Percentiles rank a stretch among this genome's conserved stretches.
Conservation (phyloP, 1,140 invertebrate genomes). For the Drosophila teissieri region DNA sequence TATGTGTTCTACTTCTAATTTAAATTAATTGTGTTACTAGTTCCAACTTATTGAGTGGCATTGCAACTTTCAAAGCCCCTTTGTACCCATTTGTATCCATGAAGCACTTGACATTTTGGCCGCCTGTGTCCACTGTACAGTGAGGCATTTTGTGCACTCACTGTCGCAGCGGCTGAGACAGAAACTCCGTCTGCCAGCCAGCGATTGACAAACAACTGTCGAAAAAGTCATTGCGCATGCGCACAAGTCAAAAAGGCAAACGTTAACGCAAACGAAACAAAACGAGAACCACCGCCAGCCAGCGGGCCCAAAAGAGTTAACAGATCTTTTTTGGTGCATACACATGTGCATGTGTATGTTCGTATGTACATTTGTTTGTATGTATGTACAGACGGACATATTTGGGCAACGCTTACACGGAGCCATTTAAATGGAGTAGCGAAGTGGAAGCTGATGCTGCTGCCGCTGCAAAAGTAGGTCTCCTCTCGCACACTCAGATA, state of each 20-base stretch:
- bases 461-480: constrained; percentile 61
- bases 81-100: neutral
- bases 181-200: constrained; percentile 40
- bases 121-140: constrained; percentile 39
- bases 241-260: constrained; percentile 75
- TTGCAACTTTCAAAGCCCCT: too few species aligned
- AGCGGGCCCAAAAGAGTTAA: constrained; percentile 45
- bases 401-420: constrained; percentile 71
- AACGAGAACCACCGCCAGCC: constrained; percentile 29
- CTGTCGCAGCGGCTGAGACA: constrained; percentile 21
- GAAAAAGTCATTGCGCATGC: constrained; percentile 80
- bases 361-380: neutral
- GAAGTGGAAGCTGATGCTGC: constrained; percentile 60
- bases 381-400: constrained; percentile 10
- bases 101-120: constrained; percentile 21
- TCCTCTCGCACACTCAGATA: constrained; percentile 40
- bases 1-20: too few species aligned
- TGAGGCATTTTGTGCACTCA: constrained; percentile 39
- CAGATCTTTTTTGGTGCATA: constrained; percentile 50
- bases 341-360: neutral
- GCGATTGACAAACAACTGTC: constrained; percentile 79
- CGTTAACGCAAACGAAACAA: constrained; percentile 60
- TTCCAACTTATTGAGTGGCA: too few species aligned
- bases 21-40: too few species aligned
- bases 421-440: constrained; percentile 77